phyloP scores from a whole-genome alignment of 2,797 vertebrate species.

The Spheniscus humboldti region DNA sequence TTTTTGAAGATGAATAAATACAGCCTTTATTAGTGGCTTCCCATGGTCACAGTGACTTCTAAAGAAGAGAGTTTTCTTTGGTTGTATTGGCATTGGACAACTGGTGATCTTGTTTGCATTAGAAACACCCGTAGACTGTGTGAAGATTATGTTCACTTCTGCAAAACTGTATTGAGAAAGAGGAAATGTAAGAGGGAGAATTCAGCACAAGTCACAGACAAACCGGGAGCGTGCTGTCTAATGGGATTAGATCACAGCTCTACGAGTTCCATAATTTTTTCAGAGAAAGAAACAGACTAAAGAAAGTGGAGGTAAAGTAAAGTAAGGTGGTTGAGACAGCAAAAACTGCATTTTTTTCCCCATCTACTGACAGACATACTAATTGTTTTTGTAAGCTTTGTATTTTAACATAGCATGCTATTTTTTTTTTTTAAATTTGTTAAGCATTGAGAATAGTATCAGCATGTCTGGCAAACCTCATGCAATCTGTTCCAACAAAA shows the following conservation, averaged over 20 bases:
- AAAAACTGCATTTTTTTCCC: background rate
- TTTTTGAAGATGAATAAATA: background rate
- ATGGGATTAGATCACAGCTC: background rate
- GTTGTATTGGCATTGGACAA: background rate
- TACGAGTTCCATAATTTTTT: background rate
- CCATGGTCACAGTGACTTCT: background rate
- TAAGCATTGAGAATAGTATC: background rate
- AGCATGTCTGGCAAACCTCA: background rate
- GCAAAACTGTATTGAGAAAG: background rate
- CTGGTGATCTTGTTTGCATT: background rate
- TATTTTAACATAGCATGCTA: background rate
- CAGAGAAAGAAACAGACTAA: background rate
- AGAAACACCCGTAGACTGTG: background rate
- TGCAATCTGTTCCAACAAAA: background rate
- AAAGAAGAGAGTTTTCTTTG: background rate
- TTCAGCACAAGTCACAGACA: background rate
- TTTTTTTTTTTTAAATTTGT: background rate
- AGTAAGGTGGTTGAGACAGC: background rate
- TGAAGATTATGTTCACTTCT: background rate
- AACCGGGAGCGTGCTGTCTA: rapidly evolving
- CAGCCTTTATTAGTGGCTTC: background rate
- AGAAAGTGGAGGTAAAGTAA: background rate
- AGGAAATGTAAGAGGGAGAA: background rate
- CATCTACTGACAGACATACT: background rate
- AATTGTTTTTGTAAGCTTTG: background rate